Base-by-base conservation (phyloP, 2,113 vertebrate species). In the Takifugu bimaculatus region DNA sequence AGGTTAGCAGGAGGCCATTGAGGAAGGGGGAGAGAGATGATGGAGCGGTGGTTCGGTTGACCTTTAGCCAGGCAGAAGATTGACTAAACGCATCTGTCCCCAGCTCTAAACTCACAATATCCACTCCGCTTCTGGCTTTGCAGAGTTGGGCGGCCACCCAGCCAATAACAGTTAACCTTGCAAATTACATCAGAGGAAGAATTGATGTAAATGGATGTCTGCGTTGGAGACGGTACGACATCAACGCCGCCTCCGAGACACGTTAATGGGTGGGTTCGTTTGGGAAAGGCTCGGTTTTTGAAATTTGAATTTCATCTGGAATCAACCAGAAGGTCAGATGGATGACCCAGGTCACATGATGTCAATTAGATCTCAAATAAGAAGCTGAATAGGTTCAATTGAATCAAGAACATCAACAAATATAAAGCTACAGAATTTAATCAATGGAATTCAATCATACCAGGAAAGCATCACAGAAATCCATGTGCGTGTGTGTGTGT, bases 1-100 rank as follows among this genome's bases (percentile, higher is more conserved):
- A 77, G 84, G 85, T 84, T 79, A 87, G 70, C 11, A 29, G 57
- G 59, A 72, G 78, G 78, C 70, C 73, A 74, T 1, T 25, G 51
- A n/a, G 55, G 57, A 42, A 57, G 59, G n/a, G 43, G 45, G 26
- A 51, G 35, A 65, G 53, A 63, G 77, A 74, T 77, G 56, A 72
- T 60, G 62, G 56, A 74, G 14, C 66, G 70, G 68, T 42, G 51
- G 73, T 64, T 75, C 60, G 43, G 53, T 45, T 80, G 82, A 85
- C 77, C 77, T 84, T 84, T 80, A 75, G 57, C 72, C 65, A 63
- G 2, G 20, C 27, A 69, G n/a, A 60, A 72, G 63, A 76, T 72
- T 78, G 78, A 75, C 55, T 78, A 52, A 73, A 68, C 62, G 64
- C 65, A 78, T 64, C 63, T 11, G 15, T 54, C 57, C 20, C 35